Evolutionary conservation across 2,797 vertebrate genomes (phyloP).

Genomic region (Pristis pectinata): DNA sequence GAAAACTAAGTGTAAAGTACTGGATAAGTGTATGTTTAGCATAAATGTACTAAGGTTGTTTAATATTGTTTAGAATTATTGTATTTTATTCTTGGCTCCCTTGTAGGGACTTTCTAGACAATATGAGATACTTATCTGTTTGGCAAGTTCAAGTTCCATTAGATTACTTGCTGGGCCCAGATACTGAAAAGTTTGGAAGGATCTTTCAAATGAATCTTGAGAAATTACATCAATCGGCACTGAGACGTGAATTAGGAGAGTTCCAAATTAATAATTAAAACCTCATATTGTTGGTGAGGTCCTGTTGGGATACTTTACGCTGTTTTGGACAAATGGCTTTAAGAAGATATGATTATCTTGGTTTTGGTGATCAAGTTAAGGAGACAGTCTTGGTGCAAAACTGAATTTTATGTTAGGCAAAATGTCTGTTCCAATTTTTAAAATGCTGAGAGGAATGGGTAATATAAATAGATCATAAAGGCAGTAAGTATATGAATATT

Average conservation of each 20-base stretch:
- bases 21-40: neutral
- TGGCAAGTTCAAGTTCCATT: neutral
- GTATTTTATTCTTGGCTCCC: neutral
- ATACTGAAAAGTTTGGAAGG: neutral
- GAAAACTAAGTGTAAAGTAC: conserved; percentile 29
- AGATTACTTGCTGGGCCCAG: neutral
- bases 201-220: neutral
- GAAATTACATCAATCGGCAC: neutral
- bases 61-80: neutral
- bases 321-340: neutral
- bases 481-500: neutral
- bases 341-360: neutral
- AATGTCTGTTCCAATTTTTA: neutral
- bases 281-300: neutral
- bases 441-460: neutral
- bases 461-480: neutral
- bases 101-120: neutral
- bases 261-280: neutral
- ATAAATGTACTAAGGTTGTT: too few species aligned
- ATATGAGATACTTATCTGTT: neutral
- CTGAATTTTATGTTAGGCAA: neutral
- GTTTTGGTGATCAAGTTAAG: neutral
- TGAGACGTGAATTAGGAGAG: neutral
- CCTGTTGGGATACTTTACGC: neutral
- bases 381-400: neutral